These are phyloP conservation scores for Allacma fusca DNA, from an alignment of 2,888 invertebrate genomes.

Conservation along the genomic window DNA sequence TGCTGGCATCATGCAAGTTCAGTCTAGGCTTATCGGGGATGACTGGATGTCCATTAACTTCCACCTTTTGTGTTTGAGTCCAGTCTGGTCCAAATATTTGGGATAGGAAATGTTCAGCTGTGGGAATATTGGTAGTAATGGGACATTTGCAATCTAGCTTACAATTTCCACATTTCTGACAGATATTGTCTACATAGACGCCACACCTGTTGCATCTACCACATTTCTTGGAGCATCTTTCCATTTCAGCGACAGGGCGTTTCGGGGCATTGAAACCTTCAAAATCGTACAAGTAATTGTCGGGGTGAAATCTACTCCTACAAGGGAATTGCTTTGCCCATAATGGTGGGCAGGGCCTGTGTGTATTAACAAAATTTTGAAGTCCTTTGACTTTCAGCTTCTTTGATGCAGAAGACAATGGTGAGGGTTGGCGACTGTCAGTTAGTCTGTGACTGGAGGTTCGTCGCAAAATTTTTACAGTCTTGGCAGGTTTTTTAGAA, in stretches of 20 bases:
- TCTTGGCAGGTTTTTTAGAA: background rate
- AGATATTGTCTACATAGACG: slow-evolving; percentile 50
- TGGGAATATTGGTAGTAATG: slow-evolving; percentile 5
- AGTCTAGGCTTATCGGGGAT: slow-evolving; percentile 28
- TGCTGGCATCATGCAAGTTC: slow-evolving; percentile 34
- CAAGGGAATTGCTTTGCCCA: slow-evolving; percentile 56
- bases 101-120: slow-evolving; percentile 38
- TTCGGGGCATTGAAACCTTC: slow-evolving; percentile 50
- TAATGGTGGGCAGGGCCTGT: slow-evolving; percentile 41
- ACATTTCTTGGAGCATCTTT: slow-evolving; percentile 45
- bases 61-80: slow-evolving; percentile 43
- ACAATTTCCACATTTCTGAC: slow-evolving; percentile 51
- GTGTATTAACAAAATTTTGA: slow-evolving; percentile 46
- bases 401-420: background rate
- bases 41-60: slow-evolving; percentile 24
- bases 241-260: slow-evolving; percentile 44
- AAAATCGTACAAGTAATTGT: slow-evolving; percentile 55
- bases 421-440: background rate
- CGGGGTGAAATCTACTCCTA: slow-evolving; percentile 53
- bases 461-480: background rate
- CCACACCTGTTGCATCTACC: slow-evolving; percentile 54
- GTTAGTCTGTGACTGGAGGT: background rate
- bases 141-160: slow-evolving; percentile 52
- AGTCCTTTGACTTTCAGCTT: slow-evolving; percentile 52
- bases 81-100: slow-evolving; percentile 45